Percentiles rank a stretch among this genome's conserved stretches.
Conservation (phyloP, 2,888 invertebrate species). For the Pristionchus arcanus region DNA sequence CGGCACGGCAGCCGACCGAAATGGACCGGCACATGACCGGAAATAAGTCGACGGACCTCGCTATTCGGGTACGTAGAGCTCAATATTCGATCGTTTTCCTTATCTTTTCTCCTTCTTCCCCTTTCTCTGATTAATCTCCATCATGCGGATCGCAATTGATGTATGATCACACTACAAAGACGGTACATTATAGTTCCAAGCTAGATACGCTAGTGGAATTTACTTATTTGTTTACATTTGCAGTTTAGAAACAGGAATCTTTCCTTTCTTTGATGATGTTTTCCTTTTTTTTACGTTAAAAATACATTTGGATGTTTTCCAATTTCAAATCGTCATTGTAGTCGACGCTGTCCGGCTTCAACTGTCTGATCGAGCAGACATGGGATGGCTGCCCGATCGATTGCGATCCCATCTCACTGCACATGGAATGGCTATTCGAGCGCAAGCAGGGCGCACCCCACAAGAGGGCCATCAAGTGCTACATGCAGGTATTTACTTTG, state of each 20-base stretch:
- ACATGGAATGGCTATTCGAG: constrained; percentile 77
- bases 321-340: not conserved
- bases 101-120: not conserved
- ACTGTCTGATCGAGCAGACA: constrained; percentile 71
- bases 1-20: not conserved
- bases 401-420: constrained; percentile 74
- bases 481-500: constrained; percentile 46
- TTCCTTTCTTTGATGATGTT: no score
- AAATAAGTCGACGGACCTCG: constrained; percentile 37
- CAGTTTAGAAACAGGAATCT: not conserved
- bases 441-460: constrained; percentile 73
- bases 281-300: no score
- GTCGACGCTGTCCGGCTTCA: constrained; percentile 66
- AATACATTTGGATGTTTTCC: no score
- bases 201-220: not conserved
- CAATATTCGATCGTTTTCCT: not conserved
- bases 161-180: not conserved
- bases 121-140: not conserved
- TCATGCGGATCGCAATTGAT: not conserved
- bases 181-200: not conserved
- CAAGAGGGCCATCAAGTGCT: constrained; percentile 73
- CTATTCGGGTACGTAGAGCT: constrained; percentile 27
- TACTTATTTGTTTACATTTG: not conserved
- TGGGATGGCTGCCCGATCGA: constrained; percentile 76
- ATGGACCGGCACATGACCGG: constrained; percentile 34